A percentile compares a stretch with the other conserved stretches of the same genome.
phyloP scores from a whole-genome alignment of 2,888 invertebrate species.

The Andricus curvator region DNA sequence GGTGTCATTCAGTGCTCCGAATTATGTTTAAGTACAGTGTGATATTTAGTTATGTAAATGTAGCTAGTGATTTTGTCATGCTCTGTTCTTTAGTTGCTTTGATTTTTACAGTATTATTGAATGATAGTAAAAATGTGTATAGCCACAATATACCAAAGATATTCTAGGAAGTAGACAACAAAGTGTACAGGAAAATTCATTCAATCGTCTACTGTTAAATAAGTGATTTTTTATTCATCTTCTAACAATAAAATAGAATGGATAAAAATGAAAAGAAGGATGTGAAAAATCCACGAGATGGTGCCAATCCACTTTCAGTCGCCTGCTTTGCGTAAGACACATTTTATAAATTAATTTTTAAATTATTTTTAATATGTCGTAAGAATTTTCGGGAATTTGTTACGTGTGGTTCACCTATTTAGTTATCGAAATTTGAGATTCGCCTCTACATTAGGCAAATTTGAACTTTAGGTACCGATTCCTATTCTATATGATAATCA shows the following conservation, averaged over 20 bases:
- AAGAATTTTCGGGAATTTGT: neutral
- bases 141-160: neutral
- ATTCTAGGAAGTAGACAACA: neutral
- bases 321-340: constrained; percentile 84
- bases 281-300: constrained; percentile 82
- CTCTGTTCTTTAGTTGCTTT: neutral
- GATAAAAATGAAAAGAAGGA: constrained; percentile 80
- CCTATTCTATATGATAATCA: no score
- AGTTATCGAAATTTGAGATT: neutral
- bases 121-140: neutral
- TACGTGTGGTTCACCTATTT: neutral
- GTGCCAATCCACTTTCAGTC: constrained; percentile 84
- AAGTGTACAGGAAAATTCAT: neutral
- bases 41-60: neutral
- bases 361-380: constrained; percentile 4
- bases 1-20: neutral
- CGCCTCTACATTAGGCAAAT: neutral
- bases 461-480: neutral
- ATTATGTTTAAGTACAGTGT: neutral
- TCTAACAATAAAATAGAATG: constrained; percentile 54
- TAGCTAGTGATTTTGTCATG: neutral
- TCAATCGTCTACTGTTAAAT: neutral
- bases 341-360: constrained; percentile 12
- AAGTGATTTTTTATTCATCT: neutral
- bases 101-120: neutral